Percentiles rank a stretch among this genome's conserved stretches.
Conservation (phyloP, 2,113 vertebrate species). For the Daubentonia madagascariensis region DNA sequence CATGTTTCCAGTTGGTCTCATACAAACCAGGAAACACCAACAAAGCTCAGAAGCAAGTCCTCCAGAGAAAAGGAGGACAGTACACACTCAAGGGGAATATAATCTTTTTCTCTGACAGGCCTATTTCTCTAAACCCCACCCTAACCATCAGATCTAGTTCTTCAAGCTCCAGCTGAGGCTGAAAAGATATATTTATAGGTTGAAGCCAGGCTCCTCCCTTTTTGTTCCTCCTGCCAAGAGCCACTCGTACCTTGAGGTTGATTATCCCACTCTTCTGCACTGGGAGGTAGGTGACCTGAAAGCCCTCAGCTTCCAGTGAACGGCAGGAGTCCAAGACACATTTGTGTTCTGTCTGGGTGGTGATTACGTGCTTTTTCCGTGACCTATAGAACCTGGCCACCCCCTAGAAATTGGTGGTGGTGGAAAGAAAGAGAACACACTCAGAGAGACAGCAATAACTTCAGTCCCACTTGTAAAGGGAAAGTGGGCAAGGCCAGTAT, state of each 20-base stretch:
- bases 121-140: neutral
- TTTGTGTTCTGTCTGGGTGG: constrained; percentile 97
- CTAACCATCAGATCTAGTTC: neutral
- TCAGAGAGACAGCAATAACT: neutral
- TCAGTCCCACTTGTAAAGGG: neutral
- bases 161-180: neutral
- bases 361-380: constrained; percentile 95
- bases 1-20: neutral
- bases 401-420: constrained; percentile 84
- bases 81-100: neutral
- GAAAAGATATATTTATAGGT: neutral
- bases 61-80: neutral
- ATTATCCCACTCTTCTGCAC: constrained; percentile 92
- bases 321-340: constrained; percentile 98
- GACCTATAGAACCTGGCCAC: constrained; percentile 94
- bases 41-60: neutral
- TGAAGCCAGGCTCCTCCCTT: neutral
- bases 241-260: constrained; percentile 88
- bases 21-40: neutral
- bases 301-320: constrained; percentile 94
- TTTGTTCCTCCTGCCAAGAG: neutral
- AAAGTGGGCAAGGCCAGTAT: neutral
- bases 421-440: neutral
- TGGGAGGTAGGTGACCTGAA: constrained; percentile 93
- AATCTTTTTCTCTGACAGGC: neutral